Conservation (phyloP, 2,797 vertebrate species). For the Perodicticus potto region DNA sequence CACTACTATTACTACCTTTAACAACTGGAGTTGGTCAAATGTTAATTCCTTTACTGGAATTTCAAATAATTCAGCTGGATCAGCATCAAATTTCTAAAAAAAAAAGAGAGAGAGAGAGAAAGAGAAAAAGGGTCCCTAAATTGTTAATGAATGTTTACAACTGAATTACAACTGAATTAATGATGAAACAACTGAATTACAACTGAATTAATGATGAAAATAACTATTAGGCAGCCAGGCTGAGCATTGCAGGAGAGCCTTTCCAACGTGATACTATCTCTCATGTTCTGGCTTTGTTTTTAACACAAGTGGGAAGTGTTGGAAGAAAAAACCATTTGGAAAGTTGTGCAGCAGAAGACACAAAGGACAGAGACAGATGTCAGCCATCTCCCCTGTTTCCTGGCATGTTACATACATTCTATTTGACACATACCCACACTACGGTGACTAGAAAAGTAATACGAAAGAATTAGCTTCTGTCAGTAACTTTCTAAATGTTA, state of each 20-base stretch:
- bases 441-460: constrained; percentile 44
- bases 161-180: constrained; percentile 17
- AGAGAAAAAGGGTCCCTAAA: constrained; percentile 24
- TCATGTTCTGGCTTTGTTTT: constrained; percentile 23
- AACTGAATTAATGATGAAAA: background rate
- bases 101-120: constrained; percentile 55
- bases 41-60: constrained; percentile 98
- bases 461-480: constrained; percentile 53
- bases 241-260: background rate
- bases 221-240: background rate
- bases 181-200: background rate
- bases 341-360: background rate
- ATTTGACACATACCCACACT: background rate
- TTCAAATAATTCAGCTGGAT: constrained; percentile 94
- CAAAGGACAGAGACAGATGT: background rate
- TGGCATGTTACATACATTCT: background rate
- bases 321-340: background rate
- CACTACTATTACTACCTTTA: constrained; percentile 92
- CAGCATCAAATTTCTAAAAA: constrained; percentile 94
- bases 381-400: background rate
- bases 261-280: background rate
- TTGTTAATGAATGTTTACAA: constrained; percentile 35
- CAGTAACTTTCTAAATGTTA: background rate
- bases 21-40: constrained; percentile 96
- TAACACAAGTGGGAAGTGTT: background rate